Base-by-base conservation (phyloP, 2,888 invertebrate genomes). In the Steromphala cineraria region DNA sequence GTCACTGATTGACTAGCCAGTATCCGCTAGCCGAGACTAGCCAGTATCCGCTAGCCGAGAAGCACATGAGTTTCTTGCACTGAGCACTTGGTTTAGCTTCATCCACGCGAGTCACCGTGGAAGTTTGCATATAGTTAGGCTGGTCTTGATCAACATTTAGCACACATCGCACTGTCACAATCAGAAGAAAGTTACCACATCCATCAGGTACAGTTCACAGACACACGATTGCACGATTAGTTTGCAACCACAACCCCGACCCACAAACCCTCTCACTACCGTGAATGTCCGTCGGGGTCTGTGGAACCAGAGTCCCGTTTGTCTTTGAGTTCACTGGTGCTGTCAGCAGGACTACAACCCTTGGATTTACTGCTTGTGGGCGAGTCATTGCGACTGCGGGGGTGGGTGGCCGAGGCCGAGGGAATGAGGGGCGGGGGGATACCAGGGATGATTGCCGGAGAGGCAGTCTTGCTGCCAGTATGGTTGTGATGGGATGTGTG, bases 361-460 rank as follows among this genome's bases (percentile, higher is more conserved):
- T 90, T 90, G 3, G 86, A 82, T 82, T 89, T 90, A 74, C 87
- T 88, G 81, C 87, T 87, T 10, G 88, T 84, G 8, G 90, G 89
- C 7, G 91, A 89, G 75, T 87, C 87, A 76, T 86, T 85, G 79
- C 89, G 91, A 81, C 88, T 88, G 74, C 89, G 85, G 15, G 83
- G 79, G 40, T 85, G 84, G 46, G 86, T 80, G 71, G 89, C 86
- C 81, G 85, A 87, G n/a, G 87, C 88, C 56, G 90, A 90, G 53
- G 90, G 89, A 28, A 91, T 90, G 56, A 90, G 87, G 0, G 91
- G 91, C 4, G 91, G 91, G 5, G 90, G 91, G 1, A 88, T 89
- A 2, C 90, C 89, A 8, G 88, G 87, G 8, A 89, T 82, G 79
- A 86, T 84, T n/a, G 89, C 87, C 3, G 90, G 91, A 19, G 91